These are phyloP conservation scores for Hemibagrus guttatus DNA, from an alignment of 2,797 vertebrate species.

Conservation along the genomic window DNA sequence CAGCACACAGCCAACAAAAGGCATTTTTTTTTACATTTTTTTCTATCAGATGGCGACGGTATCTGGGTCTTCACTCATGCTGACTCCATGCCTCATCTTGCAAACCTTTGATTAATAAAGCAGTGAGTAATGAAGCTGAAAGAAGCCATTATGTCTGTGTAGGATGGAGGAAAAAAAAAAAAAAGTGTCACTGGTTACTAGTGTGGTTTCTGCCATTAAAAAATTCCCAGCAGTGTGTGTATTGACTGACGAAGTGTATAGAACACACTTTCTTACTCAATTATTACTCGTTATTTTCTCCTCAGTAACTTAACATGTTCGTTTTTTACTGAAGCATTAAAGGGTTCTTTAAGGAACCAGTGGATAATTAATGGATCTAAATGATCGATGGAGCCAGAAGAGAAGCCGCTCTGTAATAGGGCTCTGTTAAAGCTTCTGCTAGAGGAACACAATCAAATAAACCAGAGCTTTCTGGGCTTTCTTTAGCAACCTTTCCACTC, in stretches of 20 bases:
- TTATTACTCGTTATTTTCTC: neutral
- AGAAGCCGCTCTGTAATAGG: neutral
- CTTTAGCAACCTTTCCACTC: neutral
- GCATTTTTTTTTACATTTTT: neutral
- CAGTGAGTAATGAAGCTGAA: neutral
- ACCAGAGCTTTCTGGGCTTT: neutral
- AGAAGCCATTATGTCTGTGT: neutral
- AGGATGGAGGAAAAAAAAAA: neutral
- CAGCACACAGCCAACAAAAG: neutral
- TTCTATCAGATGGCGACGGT: neutral
- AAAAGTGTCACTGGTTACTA: neutral
- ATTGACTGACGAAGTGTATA: rapidly evolving
- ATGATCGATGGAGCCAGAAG: neutral
- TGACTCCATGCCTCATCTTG: neutral
- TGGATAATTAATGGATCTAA: neutral
- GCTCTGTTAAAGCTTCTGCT: neutral
- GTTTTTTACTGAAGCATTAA: neutral
- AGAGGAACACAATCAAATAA: neutral
- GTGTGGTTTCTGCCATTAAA: neutral
- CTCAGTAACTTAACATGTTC: neutral
- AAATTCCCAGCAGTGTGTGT: neutral
- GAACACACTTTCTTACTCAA: neutral
- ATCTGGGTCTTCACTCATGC: neutral
- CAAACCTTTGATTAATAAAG: neutral
- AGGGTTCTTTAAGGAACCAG: neutral